Conservation (phyloP, 2,888 invertebrate species). For the Xylota segnis region DNA sequence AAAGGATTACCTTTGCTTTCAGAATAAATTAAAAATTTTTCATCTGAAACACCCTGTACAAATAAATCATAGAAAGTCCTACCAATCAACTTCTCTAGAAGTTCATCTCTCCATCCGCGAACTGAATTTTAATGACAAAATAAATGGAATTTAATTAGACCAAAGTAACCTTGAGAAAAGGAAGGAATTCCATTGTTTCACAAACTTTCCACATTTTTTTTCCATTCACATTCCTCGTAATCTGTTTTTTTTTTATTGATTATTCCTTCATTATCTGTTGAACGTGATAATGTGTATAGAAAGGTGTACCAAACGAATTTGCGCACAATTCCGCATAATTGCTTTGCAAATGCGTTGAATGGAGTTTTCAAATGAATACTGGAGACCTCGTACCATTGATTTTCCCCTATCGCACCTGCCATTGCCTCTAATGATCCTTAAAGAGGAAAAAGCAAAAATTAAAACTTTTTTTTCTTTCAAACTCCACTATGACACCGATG, state of each 20-base stretch:
- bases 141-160: slow-evolving; percentile 49
- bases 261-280: slow-evolving; percentile 7
- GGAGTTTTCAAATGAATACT: slow-evolving; percentile 1
- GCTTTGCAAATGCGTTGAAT: slow-evolving; percentile 19
- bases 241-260: slow-evolving; percentile 23
- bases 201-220: not conserved
- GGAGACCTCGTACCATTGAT: not conserved
- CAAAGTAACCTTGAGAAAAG: not conserved
- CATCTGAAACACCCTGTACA: not conserved
- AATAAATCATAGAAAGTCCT: no score
- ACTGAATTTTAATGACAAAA: no score
- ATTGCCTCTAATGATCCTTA: not conserved
- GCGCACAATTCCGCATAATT: slow-evolving; percentile 16
- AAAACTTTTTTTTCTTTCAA: not conserved
- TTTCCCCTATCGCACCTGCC: slow-evolving; percentile 1
- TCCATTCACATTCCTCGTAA: not conserved
- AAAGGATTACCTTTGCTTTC: not conserved
- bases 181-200: not conserved
- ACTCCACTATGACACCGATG: not conserved
- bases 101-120: not conserved
- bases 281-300: slow-evolving; percentile 23
- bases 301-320: not conserved
- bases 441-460: not conserved
- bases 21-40: no score
- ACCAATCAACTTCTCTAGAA: no score